Evolutionary conservation across 2,113 vertebrate genomes (phyloP).

Genomic region (Carassius gibelio): DNA sequence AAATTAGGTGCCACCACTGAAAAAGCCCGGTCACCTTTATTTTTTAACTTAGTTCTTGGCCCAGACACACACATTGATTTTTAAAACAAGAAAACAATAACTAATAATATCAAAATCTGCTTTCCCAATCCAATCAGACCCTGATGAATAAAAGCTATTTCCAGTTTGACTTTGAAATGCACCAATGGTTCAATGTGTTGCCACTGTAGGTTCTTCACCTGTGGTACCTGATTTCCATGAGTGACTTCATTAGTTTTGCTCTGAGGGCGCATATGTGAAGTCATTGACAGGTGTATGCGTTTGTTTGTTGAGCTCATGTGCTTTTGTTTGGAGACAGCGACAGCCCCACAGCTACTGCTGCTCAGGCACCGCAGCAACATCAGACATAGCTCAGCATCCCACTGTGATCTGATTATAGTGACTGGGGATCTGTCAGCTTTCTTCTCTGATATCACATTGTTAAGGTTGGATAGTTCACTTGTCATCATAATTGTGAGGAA

Average conservation of each 20-base stretch:
- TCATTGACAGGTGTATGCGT: constrained; percentile 51
- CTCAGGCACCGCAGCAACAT: constrained; percentile 16
- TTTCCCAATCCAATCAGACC: background rate
- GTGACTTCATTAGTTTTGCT: constrained; percentile 60
- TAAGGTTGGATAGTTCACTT: background rate
- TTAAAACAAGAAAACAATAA: background rate
- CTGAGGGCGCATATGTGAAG: constrained; percentile 36
- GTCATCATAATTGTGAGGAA: background rate
- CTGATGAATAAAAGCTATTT: background rate
- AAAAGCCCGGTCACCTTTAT: too few species aligned
- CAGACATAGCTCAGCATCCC: background rate
- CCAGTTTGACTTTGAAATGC: background rate
- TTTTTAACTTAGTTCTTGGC: too few species aligned
- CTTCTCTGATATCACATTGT: background rate
- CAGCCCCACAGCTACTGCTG: constrained; percentile 2
- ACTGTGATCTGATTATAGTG: background rate
- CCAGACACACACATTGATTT: too few species aligned
- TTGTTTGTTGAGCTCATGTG: constrained; percentile 17
- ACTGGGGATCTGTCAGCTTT: constrained; percentile 35
- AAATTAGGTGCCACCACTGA: too few species aligned
- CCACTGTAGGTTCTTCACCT: background rate
- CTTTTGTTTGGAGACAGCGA: constrained; percentile 28
- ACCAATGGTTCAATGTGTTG: background rate
- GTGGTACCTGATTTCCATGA: constrained; percentile 36
- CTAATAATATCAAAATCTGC: background rate